phyloP scores from a whole-genome alignment of 2,113 vertebrate species.

The Callionymus lyra region DNA sequence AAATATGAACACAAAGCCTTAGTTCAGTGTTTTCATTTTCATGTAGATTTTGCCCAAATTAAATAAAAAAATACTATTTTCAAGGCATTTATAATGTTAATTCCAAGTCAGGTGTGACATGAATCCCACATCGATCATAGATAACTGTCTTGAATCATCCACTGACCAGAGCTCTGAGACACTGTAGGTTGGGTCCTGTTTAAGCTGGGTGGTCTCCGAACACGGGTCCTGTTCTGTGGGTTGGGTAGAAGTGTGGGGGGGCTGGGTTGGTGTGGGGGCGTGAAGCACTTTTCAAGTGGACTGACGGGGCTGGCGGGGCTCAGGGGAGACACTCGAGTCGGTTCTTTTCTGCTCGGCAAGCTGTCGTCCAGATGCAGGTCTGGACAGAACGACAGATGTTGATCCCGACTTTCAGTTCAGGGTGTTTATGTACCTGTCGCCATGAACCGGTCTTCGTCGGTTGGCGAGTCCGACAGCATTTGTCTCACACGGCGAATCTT shows the following conservation, averaged over 20 bases:
- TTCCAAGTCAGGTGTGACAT: no score
- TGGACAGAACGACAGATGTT: slow-evolving; percentile 36
- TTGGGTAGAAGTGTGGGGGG: slow-evolving; percentile 57
- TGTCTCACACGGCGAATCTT: slow-evolving; percentile 61
- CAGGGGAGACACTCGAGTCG: slow-evolving; percentile 32
- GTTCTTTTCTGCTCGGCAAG: slow-evolving; percentile 29
- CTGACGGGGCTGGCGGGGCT: slow-evolving; percentile 36
- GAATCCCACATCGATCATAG: no score
- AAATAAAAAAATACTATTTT: no score
- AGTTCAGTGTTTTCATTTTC: no score
- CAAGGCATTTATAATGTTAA: no score
- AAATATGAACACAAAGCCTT: no score
- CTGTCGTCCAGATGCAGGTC: slow-evolving; percentile 57
- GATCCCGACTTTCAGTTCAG: neutral
- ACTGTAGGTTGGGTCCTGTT: slow-evolving; percentile 52
- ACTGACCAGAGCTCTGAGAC: slow-evolving; percentile 64
- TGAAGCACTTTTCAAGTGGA: slow-evolving; percentile 44
- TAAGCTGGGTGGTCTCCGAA: slow-evolving; percentile 68
- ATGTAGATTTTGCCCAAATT: no score
- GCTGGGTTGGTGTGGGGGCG: slow-evolving; percentile 60
- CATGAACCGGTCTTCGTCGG: slow-evolving; percentile 21
- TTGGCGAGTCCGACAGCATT: slow-evolving; percentile 48
- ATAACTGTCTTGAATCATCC: no score
- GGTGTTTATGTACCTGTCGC: slow-evolving; percentile 33
- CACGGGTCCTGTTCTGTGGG: slow-evolving; percentile 38